Evolutionary conservation across 1,140 invertebrate genomes (phyloP).

Genomic region (Drosophila parvula): DNA sequence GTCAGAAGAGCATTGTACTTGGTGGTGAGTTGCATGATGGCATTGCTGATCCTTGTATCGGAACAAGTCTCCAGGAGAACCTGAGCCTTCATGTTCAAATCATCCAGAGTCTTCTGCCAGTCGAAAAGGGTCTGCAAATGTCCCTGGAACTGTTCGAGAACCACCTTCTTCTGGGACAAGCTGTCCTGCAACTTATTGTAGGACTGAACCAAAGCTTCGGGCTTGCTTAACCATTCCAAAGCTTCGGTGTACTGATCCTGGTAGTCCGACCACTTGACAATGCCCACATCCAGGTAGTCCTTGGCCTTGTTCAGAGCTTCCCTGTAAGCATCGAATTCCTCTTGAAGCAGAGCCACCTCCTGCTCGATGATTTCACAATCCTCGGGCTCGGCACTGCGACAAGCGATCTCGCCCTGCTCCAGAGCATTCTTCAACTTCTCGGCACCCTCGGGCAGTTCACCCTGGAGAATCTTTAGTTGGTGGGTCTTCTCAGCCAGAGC

Average conservation of each 20-base stretch:
- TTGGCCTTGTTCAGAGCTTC: conserved; percentile 92
- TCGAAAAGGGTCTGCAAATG: conserved; percentile 96
- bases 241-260: conserved; percentile 96
- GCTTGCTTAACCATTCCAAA: conserved; percentile 93
- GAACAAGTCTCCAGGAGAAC: conserved; percentile 95
- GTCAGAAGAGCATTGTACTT: conserved; percentile 97
- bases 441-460: conserved; percentile 92
- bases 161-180: conserved; percentile 94
- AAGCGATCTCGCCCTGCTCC: conserved; percentile 92
- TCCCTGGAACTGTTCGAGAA: conserved; percentile 95
- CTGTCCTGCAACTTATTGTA: conserved; percentile 95
- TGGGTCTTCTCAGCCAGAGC: conserved; percentile 92
- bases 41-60: conserved; percentile 96
- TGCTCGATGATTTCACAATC: conserved; percentile 96
- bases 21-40: conserved; percentile 95
- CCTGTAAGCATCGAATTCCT: conserved; percentile 93
- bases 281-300: conserved; percentile 92
- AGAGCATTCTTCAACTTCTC: conserved; percentile 92
- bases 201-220: conserved; percentile 93
- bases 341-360: conserved; percentile 94
- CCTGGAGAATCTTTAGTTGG: conserved; percentile 92
- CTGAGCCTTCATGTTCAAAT: conserved; percentile 96
- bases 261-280: conserved; percentile 98
- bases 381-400: conserved; percentile 91
- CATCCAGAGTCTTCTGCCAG: conserved; percentile 96